Evolutionary conservation across 2,888 invertebrate genomes (phyloP).

Genomic region (Syrphus vitripennis): DNA sequence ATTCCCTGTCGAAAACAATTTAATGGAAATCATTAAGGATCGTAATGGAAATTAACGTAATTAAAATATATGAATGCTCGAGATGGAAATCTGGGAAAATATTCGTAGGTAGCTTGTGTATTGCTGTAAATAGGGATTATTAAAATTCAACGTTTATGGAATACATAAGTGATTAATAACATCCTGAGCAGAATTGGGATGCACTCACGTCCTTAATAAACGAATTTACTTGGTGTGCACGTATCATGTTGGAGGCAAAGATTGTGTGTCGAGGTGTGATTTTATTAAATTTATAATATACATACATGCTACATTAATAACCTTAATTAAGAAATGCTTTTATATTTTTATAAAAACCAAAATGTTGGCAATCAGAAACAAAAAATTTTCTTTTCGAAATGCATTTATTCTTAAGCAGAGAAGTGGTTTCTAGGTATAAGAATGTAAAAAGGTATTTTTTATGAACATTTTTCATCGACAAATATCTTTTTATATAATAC

Average conservation of each 20-base stretch:
- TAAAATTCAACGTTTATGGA: neutral
- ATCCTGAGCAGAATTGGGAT: neutral
- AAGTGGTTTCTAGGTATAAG: too few species aligned
- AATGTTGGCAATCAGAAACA: too few species aligned
- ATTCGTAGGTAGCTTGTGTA: neutral
- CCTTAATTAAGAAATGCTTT: too few species aligned
- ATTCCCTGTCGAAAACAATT: conserved; percentile 15
- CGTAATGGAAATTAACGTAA: conserved; percentile 45
- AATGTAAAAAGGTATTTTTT: too few species aligned
- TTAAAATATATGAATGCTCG: conserved; percentile 1
- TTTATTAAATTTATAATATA: neutral
- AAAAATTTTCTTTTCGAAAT: too few species aligned
- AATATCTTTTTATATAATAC: too few species aligned
- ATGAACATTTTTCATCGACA: too few species aligned
- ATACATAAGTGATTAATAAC: conserved; percentile 9
- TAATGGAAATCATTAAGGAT: conserved; percentile 44
- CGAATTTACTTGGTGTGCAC: neutral
- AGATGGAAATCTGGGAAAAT: neutral
- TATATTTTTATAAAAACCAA: too few species aligned
- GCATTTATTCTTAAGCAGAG: too few species aligned
- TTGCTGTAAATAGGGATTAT: conserved; percentile 16
- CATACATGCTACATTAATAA: neutral
- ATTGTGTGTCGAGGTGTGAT: neutral
- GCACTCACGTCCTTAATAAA: conserved; percentile 39
- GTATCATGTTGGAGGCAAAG: neutral